phyloP scores from a whole-genome alignment of 2,888 invertebrate genomes.

The Drosophila histrio region DNA sequence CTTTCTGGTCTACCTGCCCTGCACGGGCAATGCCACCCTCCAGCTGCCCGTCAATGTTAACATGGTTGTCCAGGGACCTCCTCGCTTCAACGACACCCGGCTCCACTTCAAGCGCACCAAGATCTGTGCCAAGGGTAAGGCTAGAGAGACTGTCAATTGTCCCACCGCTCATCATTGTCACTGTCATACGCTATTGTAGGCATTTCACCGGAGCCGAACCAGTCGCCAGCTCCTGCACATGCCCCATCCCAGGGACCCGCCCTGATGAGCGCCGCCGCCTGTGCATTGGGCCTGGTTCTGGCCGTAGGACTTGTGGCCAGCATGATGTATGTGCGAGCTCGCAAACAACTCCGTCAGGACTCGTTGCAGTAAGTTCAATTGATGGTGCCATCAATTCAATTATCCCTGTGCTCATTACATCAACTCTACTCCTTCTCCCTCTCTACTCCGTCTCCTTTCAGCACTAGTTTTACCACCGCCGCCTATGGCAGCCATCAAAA shows the following conservation, averaged over 20 bases:
- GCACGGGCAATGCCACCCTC: constrained; percentile 91
- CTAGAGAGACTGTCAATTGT: neutral
- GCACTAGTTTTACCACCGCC: constrained; percentile 91
- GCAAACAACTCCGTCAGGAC: constrained; percentile 84
- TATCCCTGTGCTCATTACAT: constrained; percentile 22
- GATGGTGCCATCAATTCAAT: constrained; percentile 37
- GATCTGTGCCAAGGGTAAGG: constrained; percentile 91
- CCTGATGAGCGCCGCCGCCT: constrained; percentile 92
- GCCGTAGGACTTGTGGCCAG: constrained; percentile 83
- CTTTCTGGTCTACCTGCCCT: constrained; percentile 92
- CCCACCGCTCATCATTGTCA: neutral
- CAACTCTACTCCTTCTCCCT: neutral
- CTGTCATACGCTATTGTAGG: constrained; percentile 64
- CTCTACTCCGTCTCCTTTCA: constrained; percentile 73
- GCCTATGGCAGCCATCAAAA: constrained; percentile 91
- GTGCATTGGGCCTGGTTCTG: constrained; percentile 87
- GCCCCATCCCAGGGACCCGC: constrained; percentile 88
- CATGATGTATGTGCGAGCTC: constrained; percentile 84
- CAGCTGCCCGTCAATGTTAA: constrained; percentile 93
- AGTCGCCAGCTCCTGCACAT: constrained; percentile 89
- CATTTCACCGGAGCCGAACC: constrained; percentile 87
- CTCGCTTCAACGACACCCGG: constrained; percentile 89
- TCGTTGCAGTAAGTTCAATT: constrained; percentile 82
- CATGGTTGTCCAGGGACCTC: constrained; percentile 91
- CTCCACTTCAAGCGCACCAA: constrained; percentile 93